Evolutionary conservation across 2,888 invertebrate genomes (phyloP).

Genomic region (Frankliniella fusca): DNA sequence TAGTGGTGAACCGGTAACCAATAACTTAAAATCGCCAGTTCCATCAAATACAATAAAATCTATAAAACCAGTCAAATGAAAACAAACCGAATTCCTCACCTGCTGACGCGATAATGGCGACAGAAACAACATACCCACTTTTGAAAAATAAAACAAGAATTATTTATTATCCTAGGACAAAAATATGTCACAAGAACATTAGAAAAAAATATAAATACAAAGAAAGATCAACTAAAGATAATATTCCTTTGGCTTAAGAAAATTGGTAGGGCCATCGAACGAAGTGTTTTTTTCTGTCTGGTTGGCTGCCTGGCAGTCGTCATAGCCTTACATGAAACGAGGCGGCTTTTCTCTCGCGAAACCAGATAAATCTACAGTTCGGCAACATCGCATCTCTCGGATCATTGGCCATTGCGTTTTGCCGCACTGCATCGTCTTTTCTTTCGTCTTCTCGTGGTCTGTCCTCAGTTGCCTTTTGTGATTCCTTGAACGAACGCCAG

Average conservation of each 20-base stretch:
- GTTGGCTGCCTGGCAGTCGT: not conserved
- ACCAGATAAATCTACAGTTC: not conserved
- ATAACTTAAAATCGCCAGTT: no score
- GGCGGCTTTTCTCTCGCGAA: not conserved
- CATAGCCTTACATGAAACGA: not conserved
- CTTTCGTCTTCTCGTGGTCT: not conserved
- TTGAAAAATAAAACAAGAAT: no score
- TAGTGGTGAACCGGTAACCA: no score
- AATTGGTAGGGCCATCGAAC: no score
- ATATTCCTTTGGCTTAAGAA: no score
- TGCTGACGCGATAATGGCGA: conserved; percentile 19
- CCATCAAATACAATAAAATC: not conserved
- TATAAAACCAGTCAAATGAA: not conserved
- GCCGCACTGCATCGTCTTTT: not conserved
- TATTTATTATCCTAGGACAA: no score
- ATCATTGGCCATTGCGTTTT: not conserved
- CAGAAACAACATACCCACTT: not conserved
- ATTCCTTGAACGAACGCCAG: no score
- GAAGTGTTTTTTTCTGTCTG: no score
- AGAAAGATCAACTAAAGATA: no score
- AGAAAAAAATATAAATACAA: no score
- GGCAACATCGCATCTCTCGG: not conserved
- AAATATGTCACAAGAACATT: no score
- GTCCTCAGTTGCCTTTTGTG: no score
- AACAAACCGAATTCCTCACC: not conserved